These are phyloP conservation scores for Propithecus perrieri DNA, from an alignment of 2,797 vertebrate genomes.

Conservation along the genomic window DNA sequence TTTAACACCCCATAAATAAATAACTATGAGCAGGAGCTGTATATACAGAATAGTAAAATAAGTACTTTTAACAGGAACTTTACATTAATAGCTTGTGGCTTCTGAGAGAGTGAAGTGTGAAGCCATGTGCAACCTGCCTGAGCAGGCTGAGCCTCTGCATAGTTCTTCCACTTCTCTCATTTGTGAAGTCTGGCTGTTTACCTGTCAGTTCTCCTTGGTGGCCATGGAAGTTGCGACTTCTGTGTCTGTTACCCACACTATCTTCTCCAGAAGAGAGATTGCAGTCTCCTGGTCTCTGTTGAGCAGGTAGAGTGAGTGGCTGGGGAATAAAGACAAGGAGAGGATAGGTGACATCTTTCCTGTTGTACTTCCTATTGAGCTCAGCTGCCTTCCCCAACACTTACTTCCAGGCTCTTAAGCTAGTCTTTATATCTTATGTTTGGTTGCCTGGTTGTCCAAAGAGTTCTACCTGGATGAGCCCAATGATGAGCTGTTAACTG, in stretches of 20 bases:
- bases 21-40: conserved; percentile 21
- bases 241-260: neutral
- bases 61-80: conserved; percentile 48
- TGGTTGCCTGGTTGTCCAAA: neutral
- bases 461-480: neutral
- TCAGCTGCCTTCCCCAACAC: neutral
- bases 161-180: neutral
- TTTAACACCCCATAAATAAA: conserved; percentile 50
- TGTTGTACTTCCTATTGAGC: neutral
- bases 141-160: neutral
- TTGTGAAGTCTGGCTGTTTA: neutral
- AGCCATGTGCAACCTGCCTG: neutral
- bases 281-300: neutral
- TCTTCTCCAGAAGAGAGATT: neutral
- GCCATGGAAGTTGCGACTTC: neutral
- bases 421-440: neutral
- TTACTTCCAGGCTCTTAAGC: neutral
- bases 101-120: conserved; percentile 17
- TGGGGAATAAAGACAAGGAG: neutral
- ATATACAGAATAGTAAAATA: conserved; percentile 32
- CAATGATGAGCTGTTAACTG: neutral
- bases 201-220: neutral
- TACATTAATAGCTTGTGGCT: neutral
- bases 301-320: neutral
- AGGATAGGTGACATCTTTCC: neutral